Evolutionary conservation across 1,140 invertebrate genomes (phyloP).

Genomic region (Saccostrea echinata): DNA sequence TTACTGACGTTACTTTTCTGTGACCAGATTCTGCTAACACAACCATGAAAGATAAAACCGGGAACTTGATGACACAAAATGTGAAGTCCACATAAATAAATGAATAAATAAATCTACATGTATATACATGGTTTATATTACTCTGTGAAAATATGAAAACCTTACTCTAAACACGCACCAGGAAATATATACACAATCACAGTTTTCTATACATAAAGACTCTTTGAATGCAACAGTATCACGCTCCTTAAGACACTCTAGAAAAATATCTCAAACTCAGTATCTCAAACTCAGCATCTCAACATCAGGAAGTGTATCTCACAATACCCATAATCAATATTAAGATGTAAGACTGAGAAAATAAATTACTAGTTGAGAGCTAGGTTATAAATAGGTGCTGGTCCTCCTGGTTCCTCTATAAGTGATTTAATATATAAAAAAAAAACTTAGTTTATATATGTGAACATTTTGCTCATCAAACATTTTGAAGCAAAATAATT

Average conservation of each 20-base stretch:
- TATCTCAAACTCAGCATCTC: not conserved
- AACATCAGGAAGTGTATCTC: not conserved
- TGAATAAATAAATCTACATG: not conserved
- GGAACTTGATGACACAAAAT: not conserved
- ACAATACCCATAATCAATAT: not conserved
- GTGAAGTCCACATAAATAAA: not conserved
- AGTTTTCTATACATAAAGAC: not conserved
- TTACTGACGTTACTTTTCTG: not conserved
- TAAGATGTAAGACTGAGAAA: not conserved
- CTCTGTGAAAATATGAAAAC: not conserved
- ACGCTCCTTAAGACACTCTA: not conserved
- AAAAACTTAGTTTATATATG: not conserved
- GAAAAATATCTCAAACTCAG: conserved; percentile 5
- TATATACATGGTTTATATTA: not conserved
- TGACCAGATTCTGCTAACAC: not conserved
- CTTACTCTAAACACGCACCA: not conserved
- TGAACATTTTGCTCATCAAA: no score
- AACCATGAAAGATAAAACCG: conserved; percentile 3
- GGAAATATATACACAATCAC: not conserved
- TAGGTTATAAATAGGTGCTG: not conserved
- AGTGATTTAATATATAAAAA: not conserved
- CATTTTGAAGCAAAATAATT: no score
- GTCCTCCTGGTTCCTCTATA: not conserved
- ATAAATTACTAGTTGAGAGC: not conserved
- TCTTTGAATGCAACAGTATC: not conserved